phyloP scores from a whole-genome alignment of 1,140 invertebrate genomes.

The Drosophila saltans region DNA sequence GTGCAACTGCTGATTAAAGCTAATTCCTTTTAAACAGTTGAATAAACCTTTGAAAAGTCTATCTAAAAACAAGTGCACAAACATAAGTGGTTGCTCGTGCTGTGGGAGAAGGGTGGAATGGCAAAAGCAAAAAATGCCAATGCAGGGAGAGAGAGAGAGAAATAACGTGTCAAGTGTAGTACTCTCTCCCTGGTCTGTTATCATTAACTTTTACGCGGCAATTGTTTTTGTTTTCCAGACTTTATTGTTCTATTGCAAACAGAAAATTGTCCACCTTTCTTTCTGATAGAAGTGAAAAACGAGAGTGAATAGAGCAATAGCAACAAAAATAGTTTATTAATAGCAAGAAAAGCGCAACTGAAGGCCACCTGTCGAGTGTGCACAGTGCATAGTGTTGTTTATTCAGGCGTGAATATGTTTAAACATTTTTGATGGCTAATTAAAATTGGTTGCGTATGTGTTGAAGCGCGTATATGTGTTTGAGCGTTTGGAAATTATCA shows the following conservation, averaged over 20 bases:
- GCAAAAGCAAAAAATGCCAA: slow-evolving; percentile 6
- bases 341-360: slow-evolving; percentile 37
- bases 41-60: not conserved
- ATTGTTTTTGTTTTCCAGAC: slow-evolving; percentile 62
- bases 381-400: slow-evolving; percentile 43
- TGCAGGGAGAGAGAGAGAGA: not conserved
- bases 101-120: not conserved
- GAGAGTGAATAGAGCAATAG: slow-evolving; percentile 28
- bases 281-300: slow-evolving; percentile 29
- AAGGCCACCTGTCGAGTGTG: slow-evolving; percentile 76
- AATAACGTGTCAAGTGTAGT: slow-evolving; percentile 9
- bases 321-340: slow-evolving; percentile 50
- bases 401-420: slow-evolving; percentile 56
- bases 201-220: slow-evolving; percentile 59
- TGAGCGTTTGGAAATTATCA: slow-evolving; percentile 41
- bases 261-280: not conserved
- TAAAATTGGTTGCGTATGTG: slow-evolving; percentile 32
- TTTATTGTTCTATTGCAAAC: slow-evolving; percentile 21
- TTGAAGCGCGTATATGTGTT: slow-evolving; percentile 17
- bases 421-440: slow-evolving; percentile 33
- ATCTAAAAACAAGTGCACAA: not conserved
- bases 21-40: not conserved
- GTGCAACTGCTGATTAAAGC: not conserved
- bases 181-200: slow-evolving; percentile 15
- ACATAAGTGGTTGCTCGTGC: not conserved